Conservation (phyloP, 2,113 vertebrate species). For the Nesospiza acunhae region DNA sequence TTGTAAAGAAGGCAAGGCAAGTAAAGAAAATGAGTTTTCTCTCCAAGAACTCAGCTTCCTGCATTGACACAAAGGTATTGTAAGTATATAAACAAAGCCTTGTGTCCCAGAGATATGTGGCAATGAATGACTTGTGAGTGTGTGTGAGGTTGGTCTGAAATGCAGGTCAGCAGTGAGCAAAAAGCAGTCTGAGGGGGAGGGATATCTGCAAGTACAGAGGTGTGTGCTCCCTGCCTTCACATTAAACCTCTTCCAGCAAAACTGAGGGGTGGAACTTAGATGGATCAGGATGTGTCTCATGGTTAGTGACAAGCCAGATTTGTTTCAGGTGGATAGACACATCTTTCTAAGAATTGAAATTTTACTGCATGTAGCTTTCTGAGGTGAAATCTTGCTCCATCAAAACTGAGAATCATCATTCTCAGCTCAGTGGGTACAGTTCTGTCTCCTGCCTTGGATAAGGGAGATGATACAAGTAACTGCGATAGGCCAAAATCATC, state of each 20-base stretch:
- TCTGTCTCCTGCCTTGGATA: not conserved
- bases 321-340: not conserved
- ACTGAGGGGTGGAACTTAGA: not conserved
- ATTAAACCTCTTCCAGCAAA: not conserved
- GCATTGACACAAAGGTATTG: not conserved
- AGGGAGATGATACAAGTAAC: not conserved
- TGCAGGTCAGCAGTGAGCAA: not conserved
- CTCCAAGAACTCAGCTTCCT: not conserved
- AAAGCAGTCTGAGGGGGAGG: not conserved
- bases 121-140: not conserved
- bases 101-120: not conserved
- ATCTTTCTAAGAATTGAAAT: not conserved
- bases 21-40: not conserved
- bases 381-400: not conserved
- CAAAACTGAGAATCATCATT: not conserved
- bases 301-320: not conserved
- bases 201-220: not conserved
- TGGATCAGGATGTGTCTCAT: not conserved
- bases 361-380: not conserved
- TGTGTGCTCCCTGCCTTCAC: not conserved
- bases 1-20: not conserved
- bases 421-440: not conserved
- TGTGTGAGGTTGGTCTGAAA: not conserved
- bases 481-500: not conserved
- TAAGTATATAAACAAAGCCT: not conserved